Conservation (phyloP, 1,140 invertebrate genomes). For the Cardiocondyla obscurior region DNA sequence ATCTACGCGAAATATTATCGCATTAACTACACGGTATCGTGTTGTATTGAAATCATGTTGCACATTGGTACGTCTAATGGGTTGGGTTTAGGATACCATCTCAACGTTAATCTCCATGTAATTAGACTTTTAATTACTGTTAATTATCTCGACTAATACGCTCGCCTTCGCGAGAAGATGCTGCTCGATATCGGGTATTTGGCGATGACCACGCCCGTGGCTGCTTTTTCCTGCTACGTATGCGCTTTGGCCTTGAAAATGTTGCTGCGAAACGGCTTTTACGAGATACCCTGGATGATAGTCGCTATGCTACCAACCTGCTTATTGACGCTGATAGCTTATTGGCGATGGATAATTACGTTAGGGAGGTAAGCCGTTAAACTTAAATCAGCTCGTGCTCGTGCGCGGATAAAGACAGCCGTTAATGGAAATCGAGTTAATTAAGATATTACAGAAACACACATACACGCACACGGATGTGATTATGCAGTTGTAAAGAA, state of each 20-base stretch:
- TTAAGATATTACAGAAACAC: constrained; percentile 43
- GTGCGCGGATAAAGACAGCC: constrained; percentile 1
- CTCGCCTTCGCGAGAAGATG: constrained; percentile 78
- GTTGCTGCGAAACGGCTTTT: constrained; percentile 74
- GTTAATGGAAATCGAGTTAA: constrained; percentile 32
- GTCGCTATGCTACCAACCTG: constrained; percentile 82
- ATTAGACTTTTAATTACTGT: constrained; percentile 38
- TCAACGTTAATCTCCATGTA: not conserved
- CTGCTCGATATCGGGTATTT: constrained; percentile 85
- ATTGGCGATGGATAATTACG: constrained; percentile 82
- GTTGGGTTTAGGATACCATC: not conserved
- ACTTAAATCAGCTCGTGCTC: not conserved
- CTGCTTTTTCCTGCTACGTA: constrained; percentile 85
- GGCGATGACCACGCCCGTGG: constrained; percentile 85
- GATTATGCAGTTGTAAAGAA: constrained; percentile 6
- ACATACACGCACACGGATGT: no score
- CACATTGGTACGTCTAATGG: not conserved
- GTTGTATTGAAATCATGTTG: constrained; percentile 11
- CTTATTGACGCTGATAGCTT: constrained; percentile 79
- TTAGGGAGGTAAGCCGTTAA: constrained; percentile 77
- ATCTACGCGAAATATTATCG: not conserved
- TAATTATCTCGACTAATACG: not conserved
- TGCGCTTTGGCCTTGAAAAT: constrained; percentile 83
- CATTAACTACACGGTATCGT: not conserved
- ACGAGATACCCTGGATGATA: constrained; percentile 81